Conservation (phyloP, 2,113 vertebrate species). For the human (Homo sapiens) region GRCh38 chr6:36482001-36482500, state of each 20-base stretch:
- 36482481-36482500: too few species aligned
- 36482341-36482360: too few species aligned
- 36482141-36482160: neutral
- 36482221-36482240: neutral
- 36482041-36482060: neutral
- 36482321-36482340: too few species aligned
- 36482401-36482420: too few species aligned
- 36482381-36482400: too few species aligned
- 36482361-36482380: too few species aligned
- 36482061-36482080: neutral
- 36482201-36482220: neutral
- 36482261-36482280: too few species aligned
- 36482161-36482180: neutral
- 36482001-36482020: neutral
- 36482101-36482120: neutral
- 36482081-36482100: neutral
- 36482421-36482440: too few species aligned
- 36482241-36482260: neutral
- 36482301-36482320: too few species aligned
- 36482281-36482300: too few species aligned
- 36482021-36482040: neutral
- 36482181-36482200: neutral
- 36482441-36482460: too few species aligned
- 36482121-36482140: neutral
- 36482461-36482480: too few species aligned